Base-by-base conservation (phyloP, 2,113 vertebrate species). In the Tricholaema leucomelas region DNA sequence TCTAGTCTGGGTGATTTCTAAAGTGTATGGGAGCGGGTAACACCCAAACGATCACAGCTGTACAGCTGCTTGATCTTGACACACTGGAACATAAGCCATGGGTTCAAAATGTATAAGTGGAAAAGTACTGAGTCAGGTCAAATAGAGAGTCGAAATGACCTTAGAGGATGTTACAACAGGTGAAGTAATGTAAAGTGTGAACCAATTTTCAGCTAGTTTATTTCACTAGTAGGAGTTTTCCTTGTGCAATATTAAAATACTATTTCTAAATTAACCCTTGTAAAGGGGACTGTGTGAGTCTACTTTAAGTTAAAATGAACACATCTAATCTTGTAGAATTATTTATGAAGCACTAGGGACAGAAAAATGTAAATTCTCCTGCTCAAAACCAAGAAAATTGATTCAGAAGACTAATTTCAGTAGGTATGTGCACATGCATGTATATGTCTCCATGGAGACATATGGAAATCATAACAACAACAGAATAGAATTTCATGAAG, bases 151-250 rank as follows among this genome's bases (percentile, higher is more conserved):
- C n/a, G n/a, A n/a, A n/a, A n/a, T n/a, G n/a, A n/a, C n/a, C n/a
- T n/a, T n/a, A n/a, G n/a, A n/a, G n/a, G n/a, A n/a, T n/a, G n/a
- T n/a, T n/a, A n/a, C n/a, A n/a, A n/a, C n/a, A n/a, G n/a, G n/a
- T n/a, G n/a, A n/a, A n/a, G n/a, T n/a, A n/a, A n/a, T n/a, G n/a
- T n/a, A n/a, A n/a, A n/a, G n/a, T n/a, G n/a, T n/a, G n/a, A n/a
- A n/a, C n/a, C 71, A 92, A 77, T 85, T 95, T 96, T 85, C 78
- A 84, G 54, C 27, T 94, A 81, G 33, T 21, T 94, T 74, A 91
- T 92, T 95, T 94, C 44, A 61, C 61, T 85, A 70, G 48, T 85
- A 85, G 81, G 66, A 88, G 16, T 92, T 95, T 82, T 92, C 21
- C 31, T 78, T 88, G 6, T 65, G 20, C 23, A 93, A 56, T 94